phyloP scores from a whole-genome alignment of 2,888 invertebrate genomes.

The Troides helena region DNA sequence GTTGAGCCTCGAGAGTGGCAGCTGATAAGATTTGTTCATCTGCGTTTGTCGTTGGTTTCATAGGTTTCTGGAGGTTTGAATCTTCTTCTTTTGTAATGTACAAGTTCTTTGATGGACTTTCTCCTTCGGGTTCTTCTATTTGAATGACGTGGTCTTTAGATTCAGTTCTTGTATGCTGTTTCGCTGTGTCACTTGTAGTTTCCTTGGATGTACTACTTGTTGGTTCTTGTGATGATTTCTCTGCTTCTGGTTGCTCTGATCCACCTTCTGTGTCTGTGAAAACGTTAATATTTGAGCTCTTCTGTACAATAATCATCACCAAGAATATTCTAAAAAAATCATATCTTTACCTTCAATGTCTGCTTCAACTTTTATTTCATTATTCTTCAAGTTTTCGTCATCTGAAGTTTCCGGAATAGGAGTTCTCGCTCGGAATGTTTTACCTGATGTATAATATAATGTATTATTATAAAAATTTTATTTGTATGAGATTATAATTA shows the following conservation, averaged over 20 bases:
- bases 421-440: conserved; percentile 75
- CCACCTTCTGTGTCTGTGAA: conserved; percentile 52
- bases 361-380: conserved; percentile 66
- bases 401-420: conserved; percentile 81
- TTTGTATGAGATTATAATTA: no score
- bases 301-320: no score
- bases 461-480: no score
- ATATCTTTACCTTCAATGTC: conserved; percentile 69
- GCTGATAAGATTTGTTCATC: conserved; percentile 67
- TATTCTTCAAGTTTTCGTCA: conserved; percentile 64
- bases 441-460: conserved; percentile 41
- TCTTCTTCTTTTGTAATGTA: conserved; percentile 65
- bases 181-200: conserved; percentile 40
- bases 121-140: conserved; percentile 60
- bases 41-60: conserved; percentile 59
- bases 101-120: conserved; percentile 53
- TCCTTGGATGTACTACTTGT: conserved; percentile 47
- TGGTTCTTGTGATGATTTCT: conserved; percentile 57
- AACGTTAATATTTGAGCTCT: neutral
- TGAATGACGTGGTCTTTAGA: conserved; percentile 60
- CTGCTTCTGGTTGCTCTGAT: conserved; percentile 56
- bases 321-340: no score
- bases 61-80: conserved; percentile 57
- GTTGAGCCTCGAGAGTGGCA: conserved; percentile 55
- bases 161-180: conserved; percentile 47